These are phyloP conservation scores for Nothura maculosa DNA, from an alignment of 2,797 vertebrate genomes.

Conservation along the genomic window DNA sequence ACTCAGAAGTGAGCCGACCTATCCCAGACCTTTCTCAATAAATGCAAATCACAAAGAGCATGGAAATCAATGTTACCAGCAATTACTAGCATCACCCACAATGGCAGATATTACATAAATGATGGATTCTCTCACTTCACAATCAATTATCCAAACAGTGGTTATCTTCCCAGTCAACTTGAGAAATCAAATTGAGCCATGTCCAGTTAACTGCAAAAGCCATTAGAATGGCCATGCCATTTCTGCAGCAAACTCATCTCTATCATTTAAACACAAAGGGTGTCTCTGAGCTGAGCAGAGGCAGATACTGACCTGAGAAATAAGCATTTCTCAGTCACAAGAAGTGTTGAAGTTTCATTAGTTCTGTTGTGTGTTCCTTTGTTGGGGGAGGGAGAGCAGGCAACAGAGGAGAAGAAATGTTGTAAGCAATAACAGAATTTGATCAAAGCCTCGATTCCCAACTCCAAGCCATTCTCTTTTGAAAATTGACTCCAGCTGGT, in stretches of 20 bases:
- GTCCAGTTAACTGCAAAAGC: accelerated
- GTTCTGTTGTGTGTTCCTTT: not conserved
- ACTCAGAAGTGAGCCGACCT: not conserved
- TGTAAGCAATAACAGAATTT: slow-evolving; percentile 21
- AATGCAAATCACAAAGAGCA: not conserved
- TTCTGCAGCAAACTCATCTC: not conserved
- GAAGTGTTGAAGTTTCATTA: slow-evolving; percentile 41
- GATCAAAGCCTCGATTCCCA: not conserved
- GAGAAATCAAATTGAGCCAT: not conserved
- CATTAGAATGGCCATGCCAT: not conserved
- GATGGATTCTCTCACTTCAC: not conserved
- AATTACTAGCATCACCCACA: not conserved
- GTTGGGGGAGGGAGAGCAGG: not conserved
- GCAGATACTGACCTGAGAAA: slow-evolving; percentile 3
- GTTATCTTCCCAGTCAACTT: not conserved
- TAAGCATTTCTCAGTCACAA: slow-evolving; percentile 42
- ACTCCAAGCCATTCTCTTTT: not conserved
- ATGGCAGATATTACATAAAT: not conserved
- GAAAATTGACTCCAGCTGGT: slow-evolving; percentile 2
- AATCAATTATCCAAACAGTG: not conserved
- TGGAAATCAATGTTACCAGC: not conserved
- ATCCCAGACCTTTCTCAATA: not conserved
- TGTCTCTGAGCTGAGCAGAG: not conserved
- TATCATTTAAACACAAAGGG: not conserved
- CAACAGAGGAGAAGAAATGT: not conserved